These are phyloP conservation scores for Heterocephalus glaber DNA, from an alignment of 2,113 vertebrate species.

Conservation along the genomic window DNA sequence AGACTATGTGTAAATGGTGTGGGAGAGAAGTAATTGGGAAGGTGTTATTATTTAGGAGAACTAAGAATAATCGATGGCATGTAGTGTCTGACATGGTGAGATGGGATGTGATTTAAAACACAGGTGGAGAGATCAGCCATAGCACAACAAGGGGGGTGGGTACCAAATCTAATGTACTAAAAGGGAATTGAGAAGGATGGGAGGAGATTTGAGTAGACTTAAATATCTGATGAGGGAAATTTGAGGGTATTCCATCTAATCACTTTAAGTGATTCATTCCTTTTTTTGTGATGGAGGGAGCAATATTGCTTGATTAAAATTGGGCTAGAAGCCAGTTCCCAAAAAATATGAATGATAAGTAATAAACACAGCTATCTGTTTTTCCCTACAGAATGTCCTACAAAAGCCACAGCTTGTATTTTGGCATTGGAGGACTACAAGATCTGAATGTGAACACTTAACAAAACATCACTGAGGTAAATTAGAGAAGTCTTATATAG, in stretches of 20 bases:
- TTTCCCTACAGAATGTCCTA: not conserved
- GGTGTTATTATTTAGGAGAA: not conserved
- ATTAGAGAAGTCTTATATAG: not conserved
- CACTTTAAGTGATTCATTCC: not conserved
- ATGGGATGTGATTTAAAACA: not conserved
- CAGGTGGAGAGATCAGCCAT: not conserved
- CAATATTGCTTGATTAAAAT: not conserved
- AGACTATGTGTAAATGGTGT: not conserved
- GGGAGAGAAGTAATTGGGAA: not conserved
- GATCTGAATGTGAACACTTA: not conserved
- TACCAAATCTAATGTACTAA: not conserved
- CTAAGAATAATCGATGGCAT: not conserved
- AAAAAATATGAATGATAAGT: not conserved
- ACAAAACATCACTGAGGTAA: not conserved
- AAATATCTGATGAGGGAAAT: not conserved
- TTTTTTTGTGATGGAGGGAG: not conserved
- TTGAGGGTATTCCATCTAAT: not conserved
- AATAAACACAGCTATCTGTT: not conserved
- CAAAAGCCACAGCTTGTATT: not conserved
- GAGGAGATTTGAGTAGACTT: not conserved
- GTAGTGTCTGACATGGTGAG: not conserved
- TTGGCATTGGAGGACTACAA: not conserved
- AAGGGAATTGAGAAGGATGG: not conserved
- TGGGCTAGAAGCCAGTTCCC: not conserved
- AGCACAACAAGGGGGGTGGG: not conserved